phyloP scores from a whole-genome alignment of 2,797 vertebrate species.

The Merluccius polli region DNA sequence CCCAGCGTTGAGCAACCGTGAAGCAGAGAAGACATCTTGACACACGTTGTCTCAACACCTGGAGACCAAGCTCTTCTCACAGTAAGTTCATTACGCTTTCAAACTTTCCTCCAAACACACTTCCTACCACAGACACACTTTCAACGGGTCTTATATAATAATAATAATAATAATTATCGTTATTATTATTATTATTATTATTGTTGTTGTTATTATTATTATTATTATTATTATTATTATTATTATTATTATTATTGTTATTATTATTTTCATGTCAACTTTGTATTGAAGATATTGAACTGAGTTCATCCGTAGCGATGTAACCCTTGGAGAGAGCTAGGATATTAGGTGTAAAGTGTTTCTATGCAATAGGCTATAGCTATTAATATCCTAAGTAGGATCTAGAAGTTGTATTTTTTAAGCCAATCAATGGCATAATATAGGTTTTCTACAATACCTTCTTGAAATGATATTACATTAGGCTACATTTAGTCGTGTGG shows the following conservation, averaged over 20 bases:
- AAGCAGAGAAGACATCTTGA: background rate
- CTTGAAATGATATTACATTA: background rate
- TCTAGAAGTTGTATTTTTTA: background rate
- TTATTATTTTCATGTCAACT: background rate
- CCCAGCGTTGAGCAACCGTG: constrained; percentile 1
- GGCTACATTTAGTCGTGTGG: background rate
- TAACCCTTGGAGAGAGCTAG: background rate
- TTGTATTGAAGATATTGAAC: background rate
- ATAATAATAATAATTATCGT: no score
- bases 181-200: no score
- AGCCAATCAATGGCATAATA: background rate
- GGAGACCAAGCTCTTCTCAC: constrained; percentile 21
- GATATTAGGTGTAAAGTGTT: no score
- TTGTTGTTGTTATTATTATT: no score
- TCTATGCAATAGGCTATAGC: no score
- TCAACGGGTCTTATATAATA: background rate
- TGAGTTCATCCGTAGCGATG: background rate
- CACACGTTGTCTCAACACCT: constrained; percentile 18
- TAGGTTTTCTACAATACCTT: background rate
- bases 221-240: no score
- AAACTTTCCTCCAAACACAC: background rate
- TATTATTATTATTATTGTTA: no score
- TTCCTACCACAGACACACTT: background rate
- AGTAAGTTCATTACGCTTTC: constrained; percentile 46
- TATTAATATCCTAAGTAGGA: background rate